Base-by-base conservation (phyloP, 23 tunicate species). In the Halocynthia roretzi region DNA sequence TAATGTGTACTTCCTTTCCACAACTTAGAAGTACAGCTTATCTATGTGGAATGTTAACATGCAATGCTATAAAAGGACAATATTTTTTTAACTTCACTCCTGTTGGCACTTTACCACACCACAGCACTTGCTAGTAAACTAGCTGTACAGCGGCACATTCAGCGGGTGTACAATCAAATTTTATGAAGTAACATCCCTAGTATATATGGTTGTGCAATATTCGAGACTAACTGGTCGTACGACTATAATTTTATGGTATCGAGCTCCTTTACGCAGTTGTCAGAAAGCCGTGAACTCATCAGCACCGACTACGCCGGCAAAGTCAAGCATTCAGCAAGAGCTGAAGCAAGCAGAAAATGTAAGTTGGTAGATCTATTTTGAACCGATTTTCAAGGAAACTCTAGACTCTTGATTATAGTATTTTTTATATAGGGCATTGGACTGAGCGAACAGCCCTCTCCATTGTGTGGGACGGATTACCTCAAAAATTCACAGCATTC, bases 271-370 rank as follows among this genome's bases (percentile, higher is more conserved):
- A 20, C 23, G 22, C 70, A 65, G 70, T 65, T 65, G 70, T 15
- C 70, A 65, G 31, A 65, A 65, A 65, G 70, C 70, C 0, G 70
- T 65, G 0, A 65, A 40, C 9, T 40, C 48, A 15, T 65, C 70
- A 20, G 70, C 70, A 10, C 70, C 70, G 31, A 48, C 48, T 20
- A 65, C 70, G 10, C 70, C 70, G 22, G 70, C 23, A 10, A 40
- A 48, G 0, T 20, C 23, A 40, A 65, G 70, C n/a, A 65, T 65
- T 65, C 70, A 65, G 31, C 70, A 65, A 9, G 70, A 65, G 31
- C n/a, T 65, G n/a, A 65, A 65, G 22, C 70, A 65, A 65, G 70
- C 70, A 0, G 70, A 65, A 20, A 48, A 65, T 65, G 70, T 65
- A 15, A 10, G 70, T 58, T 58, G 4, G 15, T 58, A 58, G 15